Conservation (phyloP, 1,140 invertebrate species). For the Leptonema lineaticorne region DNA sequence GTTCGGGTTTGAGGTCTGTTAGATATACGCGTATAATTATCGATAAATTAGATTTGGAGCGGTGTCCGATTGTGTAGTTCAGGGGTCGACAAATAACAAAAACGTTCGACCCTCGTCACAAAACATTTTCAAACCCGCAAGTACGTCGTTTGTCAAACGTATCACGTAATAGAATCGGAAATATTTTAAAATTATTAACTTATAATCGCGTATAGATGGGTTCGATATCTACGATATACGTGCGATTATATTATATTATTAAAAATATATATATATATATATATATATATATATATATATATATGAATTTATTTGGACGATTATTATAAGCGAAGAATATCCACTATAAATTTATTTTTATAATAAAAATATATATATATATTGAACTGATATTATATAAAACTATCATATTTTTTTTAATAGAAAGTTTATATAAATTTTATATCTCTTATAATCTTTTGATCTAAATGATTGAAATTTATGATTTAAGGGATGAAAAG, state of each 20-base stretch:
- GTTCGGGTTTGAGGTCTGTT: not conserved
- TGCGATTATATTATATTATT: not conserved
- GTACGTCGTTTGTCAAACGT: not conserved
- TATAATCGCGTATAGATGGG: not conserved
- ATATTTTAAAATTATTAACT: not conserved
- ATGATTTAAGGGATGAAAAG: not conserved
- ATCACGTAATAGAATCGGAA: not conserved
- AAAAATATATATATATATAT: not conserved
- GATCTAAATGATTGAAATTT: not conserved
- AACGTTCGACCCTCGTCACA: slow-evolving; percentile 7
- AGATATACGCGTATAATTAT: not conserved
- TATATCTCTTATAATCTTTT: not conserved
- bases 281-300: not conserved
- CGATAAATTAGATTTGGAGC: not conserved
- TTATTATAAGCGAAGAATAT: too few relatives aligned
- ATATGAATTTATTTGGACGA: not conserved
- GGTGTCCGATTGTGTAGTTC: not conserved
- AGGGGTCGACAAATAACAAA: not conserved
- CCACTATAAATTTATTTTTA: too few relatives aligned
- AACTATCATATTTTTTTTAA: not conserved
- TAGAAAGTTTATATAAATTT: not conserved
- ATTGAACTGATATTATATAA: not conserved
- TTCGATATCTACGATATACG: not conserved
- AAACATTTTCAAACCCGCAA: not conserved
- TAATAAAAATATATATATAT: too few relatives aligned